These are phyloP conservation scores for Anoura caudifer DNA, from an alignment of 2,113 vertebrate genomes.

Conservation along the genomic window DNA sequence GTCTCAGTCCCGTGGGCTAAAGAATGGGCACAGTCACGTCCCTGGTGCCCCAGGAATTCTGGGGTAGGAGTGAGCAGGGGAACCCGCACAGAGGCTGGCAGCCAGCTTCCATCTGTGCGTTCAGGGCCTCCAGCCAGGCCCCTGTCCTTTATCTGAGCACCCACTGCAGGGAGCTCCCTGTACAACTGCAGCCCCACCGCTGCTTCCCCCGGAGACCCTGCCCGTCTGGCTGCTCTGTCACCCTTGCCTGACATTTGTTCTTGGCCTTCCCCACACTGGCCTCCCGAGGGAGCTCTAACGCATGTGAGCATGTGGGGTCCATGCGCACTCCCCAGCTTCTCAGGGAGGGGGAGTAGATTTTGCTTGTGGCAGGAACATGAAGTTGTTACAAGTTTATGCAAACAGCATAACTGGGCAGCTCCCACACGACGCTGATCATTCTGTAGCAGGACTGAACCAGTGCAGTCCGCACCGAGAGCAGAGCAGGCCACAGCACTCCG, in stretches of 20 bases:
- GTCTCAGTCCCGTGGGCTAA: not conserved
- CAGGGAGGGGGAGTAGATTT: rapidly evolving
- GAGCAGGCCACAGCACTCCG: rapidly evolving
- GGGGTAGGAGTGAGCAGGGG: not conserved
- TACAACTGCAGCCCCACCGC: not conserved
- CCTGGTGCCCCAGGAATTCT: not conserved
- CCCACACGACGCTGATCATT: rapidly evolving
- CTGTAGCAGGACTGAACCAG: not conserved
- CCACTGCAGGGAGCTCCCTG: not conserved
- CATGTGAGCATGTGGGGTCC: not conserved
- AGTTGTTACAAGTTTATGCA: not conserved
- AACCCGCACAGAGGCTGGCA: not conserved
- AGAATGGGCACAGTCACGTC: not conserved
- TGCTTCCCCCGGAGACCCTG: not conserved
- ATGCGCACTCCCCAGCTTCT: rapidly evolving
- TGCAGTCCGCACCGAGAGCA: rapidly evolving
- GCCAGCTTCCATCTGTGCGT: not conserved
- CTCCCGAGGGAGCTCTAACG: not conserved
- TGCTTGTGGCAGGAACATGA: not conserved
- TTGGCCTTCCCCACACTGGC: not conserved
- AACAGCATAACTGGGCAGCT: not conserved
- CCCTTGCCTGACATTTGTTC: not conserved
- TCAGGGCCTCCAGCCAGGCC: not conserved
- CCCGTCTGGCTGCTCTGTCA: not conserved
- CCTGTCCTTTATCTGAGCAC: not conserved